phyloP scores from a whole-genome alignment of 2,888 invertebrate genomes.

The Hymenopus coronatus region DNA sequence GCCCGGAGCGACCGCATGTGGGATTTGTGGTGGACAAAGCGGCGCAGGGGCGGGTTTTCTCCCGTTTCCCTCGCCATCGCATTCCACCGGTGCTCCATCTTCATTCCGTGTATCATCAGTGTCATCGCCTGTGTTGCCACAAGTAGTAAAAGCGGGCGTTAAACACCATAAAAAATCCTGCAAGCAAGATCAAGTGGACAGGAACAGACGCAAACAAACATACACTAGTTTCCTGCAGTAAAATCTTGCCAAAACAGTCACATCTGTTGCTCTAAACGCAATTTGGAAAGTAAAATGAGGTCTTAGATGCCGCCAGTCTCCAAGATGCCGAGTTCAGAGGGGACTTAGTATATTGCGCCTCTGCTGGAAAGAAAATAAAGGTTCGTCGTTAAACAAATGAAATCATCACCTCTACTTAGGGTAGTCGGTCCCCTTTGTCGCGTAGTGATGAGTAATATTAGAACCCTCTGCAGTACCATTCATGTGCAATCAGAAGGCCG shows the following conservation, averaged over 20 bases:
- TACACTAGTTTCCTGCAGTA: no score
- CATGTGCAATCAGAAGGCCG: conserved; percentile 6
- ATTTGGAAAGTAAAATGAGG: not conserved
- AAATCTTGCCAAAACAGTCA: not conserved
- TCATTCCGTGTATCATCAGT: no score
- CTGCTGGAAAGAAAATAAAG: not conserved
- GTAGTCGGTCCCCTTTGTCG: not conserved
- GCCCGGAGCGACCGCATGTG: no score
- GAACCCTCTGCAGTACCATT: not conserved
- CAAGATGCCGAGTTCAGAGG: not conserved
- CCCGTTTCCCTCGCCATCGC: no score
- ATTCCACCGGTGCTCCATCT: no score
- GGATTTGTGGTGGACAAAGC: no score
- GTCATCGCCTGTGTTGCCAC: no score
- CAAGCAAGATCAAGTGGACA: no score
- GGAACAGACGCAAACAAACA: no score
- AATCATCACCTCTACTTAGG: not conserved
- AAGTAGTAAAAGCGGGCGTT: no score
- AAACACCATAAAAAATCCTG: no score
- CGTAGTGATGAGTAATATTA: not conserved
- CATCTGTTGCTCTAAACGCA: not conserved
- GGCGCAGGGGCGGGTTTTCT: no score
- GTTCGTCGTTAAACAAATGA: not conserved
- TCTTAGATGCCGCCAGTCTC: not conserved
- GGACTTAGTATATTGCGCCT: not conserved